Evolutionary conservation across 2,797 vertebrate genomes (phyloP), one percentile per base, ranked within the genome.

Genomic region (Eptatretus atami): DNA sequence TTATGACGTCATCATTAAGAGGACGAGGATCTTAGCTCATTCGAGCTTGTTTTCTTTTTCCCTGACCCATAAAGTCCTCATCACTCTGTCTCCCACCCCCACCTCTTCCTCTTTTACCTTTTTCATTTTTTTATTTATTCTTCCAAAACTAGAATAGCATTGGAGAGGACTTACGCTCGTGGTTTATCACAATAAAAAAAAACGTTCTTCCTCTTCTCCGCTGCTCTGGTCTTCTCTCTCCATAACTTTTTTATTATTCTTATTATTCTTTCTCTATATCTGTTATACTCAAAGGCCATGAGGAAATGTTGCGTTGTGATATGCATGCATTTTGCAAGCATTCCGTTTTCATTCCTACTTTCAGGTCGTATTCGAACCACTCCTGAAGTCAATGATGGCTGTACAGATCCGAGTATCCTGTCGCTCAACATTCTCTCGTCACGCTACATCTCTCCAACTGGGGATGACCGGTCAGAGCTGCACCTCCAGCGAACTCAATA

Each of bases 381-480:
- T 1, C 84, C 83, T 1, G 87, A 96, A 74, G 77, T 81, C 1
- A 86, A 96, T 0, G 92, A 98, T 69, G 83, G 81, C 60, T 77
- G 87, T 69, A 61, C 11, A 61, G 92, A 98, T 69, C 92, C 86
- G 64, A 94, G 88, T 71, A 93, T 98, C 68, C 72, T 98, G 15
- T 98, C 92, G 25, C 79, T 96, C 69, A 96, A 95, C 73, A 93
- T 96, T 71, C 75, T 96, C 14, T 86, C 83, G 3, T 78, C 82
- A 0, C 84, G 83, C 25, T 84, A 85, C 66, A 75, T 84, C 67
- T 76, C 75, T 52, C 87, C 92, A 3, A 71, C 80, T 67, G 82
- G 81, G 64, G 90, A 95, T 0, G 92, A 98, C 77, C 79, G 86
- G 92, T 93, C 76, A 52, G 80, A 77, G 63, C 52, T 2, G 8